Base-by-base conservation (phyloP, 2,797 vertebrate species). In the Poecilia picta region DNA sequence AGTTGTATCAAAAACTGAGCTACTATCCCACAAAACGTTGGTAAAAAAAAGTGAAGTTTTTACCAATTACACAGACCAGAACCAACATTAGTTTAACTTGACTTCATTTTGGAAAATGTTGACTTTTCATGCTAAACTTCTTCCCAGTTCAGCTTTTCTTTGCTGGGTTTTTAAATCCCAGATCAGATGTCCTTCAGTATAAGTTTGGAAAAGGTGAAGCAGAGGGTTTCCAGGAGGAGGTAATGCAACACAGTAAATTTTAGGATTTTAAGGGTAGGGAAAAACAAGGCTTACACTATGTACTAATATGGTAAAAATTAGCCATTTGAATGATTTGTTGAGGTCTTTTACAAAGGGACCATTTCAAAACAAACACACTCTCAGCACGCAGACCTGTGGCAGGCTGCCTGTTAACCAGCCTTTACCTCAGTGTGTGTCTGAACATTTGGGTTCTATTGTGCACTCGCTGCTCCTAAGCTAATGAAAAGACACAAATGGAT, bases 401-500 rank as follows among this genome's bases (percentile, higher is more conserved):
- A 59, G 72, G 0, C 76, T 85, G 86, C 81, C 82, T 55, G 81
- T 13, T 74, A 68, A 78, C 72, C 73, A 13, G 28, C 10, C 64
- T 66, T 74, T 82, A 72, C 73, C 76, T 84, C 80, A 51, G 13
- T 79, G 73, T 85, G 85, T 62, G 59, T 82, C 89, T 80, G 77
- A 81, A 51, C 62, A 43, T 45, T 83, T 36, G 25, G 71, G 80
- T 59, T 81, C 66, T 73, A 39, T 74, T 80, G 80, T 88, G 76
- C 76, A 16, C 86, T 88, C 76, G 12, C 85, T 90, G 82, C 82
- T 88, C 81, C 25, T 84, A 80, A 84, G 79, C 86, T 91, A 93
- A 95, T 92, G 94, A 95, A 91, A 91, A 92, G 85, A 90, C 91
- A 89, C 91, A 89, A 94, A 93, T 93, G 91, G 88, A 91, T 91